Conservation (phyloP, 2,888 invertebrate species). For the Drosophila leonis region DNA sequence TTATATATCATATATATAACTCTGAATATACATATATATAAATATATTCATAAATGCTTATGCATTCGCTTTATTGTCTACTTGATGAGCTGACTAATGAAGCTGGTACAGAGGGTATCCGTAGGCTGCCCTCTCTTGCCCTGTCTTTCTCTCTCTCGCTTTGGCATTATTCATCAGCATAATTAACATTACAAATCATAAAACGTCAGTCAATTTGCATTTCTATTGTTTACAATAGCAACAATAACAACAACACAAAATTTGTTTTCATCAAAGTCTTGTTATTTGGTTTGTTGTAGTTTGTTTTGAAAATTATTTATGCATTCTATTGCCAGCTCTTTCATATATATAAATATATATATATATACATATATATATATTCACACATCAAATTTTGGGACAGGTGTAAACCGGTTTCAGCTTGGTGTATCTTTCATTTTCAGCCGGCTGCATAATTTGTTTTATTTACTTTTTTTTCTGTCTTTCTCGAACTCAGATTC, state of each 20-base stretch:
- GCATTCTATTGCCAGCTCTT: constrained; percentile 69
- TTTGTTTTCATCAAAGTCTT: constrained; percentile 38
- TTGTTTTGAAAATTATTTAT: constrained; percentile 61
- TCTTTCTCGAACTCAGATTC: constrained; percentile 9
- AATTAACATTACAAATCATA: constrained; percentile 80
- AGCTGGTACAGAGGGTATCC: constrained; percentile 22
- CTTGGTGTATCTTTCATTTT: constrained; percentile 22
- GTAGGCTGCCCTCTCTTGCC: background rate
- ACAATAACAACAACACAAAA: constrained; percentile 18
- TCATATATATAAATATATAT: constrained; percentile 54
- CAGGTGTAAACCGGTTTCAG: constrained; percentile 70
- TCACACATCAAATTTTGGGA: constrained; percentile 11
- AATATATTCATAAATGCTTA: constrained; percentile 25
- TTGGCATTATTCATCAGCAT: constrained; percentile 61
- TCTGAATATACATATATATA: constrained; percentile 16
- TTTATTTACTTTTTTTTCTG: constrained; percentile 2
- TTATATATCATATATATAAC: constrained; percentile 14
- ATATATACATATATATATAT: background rate
- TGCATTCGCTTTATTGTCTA: constrained; percentile 60
- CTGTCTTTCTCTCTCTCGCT: background rate
- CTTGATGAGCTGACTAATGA: constrained; percentile 70
- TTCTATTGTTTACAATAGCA: constrained; percentile 56
- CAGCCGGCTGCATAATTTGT: constrained; percentile 46
- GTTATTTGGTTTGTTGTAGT: constrained; percentile 26
- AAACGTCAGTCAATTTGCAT: constrained; percentile 72